Percentiles rank a stretch among this genome's conserved stretches.
phyloP scores from a whole-genome alignment of 2,113 vertebrate species.

The Xyrauchen texanus region DNA sequence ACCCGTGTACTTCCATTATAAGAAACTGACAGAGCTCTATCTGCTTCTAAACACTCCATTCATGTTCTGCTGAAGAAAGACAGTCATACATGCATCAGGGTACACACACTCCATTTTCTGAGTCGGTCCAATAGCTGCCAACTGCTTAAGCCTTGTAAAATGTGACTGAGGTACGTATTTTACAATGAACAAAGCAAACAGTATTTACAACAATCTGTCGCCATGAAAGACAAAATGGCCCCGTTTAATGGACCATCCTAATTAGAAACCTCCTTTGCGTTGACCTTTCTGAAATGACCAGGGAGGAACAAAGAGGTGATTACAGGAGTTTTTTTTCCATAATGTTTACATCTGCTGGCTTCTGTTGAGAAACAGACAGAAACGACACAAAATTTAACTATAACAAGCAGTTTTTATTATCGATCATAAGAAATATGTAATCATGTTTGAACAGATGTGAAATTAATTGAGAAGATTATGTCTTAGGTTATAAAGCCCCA shows the following conservation, averaged over 20 bases:
- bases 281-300: constrained; percentile 54
- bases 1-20: too few species aligned
- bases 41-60: too few species aligned
- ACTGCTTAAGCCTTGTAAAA: constrained; percentile 41
- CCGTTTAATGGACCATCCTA: constrained; percentile 50
- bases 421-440: background rate
- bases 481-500: background rate
- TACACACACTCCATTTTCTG: too few species aligned
- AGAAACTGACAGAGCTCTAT: too few species aligned
- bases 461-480: constrained; percentile 3
- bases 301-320: constrained; percentile 48
- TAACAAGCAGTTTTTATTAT: background rate
- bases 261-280: constrained; percentile 54
- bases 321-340: constrained; percentile 32
- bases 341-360: constrained; percentile 37
- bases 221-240: constrained; percentile 35
- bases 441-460: constrained; percentile 3
- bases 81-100: too few species aligned
- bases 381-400: constrained; percentile 37
- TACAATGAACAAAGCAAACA: constrained; percentile 52
- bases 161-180: constrained; percentile 38
- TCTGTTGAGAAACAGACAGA: constrained; percentile 30
- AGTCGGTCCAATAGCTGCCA: background rate
- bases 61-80: too few species aligned
- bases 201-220: constrained; percentile 47